Evolutionary conservation across 2,797 vertebrate genomes (phyloP).

Genomic region (Thunnus albacares): DNA sequence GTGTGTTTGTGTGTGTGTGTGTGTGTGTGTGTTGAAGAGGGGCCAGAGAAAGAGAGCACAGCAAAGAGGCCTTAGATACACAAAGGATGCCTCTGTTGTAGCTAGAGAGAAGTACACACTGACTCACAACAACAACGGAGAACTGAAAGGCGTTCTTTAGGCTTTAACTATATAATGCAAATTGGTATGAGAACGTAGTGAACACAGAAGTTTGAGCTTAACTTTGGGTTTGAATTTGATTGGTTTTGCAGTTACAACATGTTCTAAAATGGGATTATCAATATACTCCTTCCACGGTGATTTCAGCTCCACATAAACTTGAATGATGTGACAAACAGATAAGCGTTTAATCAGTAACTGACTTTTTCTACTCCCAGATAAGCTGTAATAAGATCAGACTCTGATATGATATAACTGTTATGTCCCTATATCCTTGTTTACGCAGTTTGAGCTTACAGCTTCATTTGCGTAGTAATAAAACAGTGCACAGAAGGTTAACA

Average conservation of each 20-base stretch:
- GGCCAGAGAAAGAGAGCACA: constrained; percentile 48
- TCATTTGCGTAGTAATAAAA: not conserved
- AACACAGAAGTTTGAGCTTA: constrained; percentile 12
- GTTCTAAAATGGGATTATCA: constrained; percentile 6
- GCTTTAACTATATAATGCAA: constrained; percentile 35
- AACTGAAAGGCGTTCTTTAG: constrained; percentile 57
- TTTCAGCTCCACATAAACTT: not conserved
- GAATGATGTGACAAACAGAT: constrained; percentile 21
- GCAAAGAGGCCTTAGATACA: constrained; percentile 61
- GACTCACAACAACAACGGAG: constrained; percentile 56
- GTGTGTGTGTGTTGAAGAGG: constrained; percentile 33
- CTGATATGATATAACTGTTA: not conserved
- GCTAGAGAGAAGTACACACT: constrained; percentile 45
- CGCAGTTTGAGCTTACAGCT: constrained; percentile 6
- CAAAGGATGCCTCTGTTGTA: constrained; percentile 77
- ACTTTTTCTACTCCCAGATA: constrained; percentile 8
- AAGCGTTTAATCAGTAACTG: constrained; percentile 11
- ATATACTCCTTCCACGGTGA: not conserved
- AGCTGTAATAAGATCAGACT: constrained; percentile 13
- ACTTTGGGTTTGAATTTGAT: constrained; percentile 22
- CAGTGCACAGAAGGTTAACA: constrained; percentile 26
- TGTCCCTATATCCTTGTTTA: constrained; percentile 1
- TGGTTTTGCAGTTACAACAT: constrained; percentile 7
- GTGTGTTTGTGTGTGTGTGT: constrained; percentile 25
- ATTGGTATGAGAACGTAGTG: constrained; percentile 36